Percentiles rank a stretch among this genome's conserved stretches.
Evolutionary conservation across 2,113 vertebrate genomes (phyloP).

Genomic region (Aix galericulata): DNA sequence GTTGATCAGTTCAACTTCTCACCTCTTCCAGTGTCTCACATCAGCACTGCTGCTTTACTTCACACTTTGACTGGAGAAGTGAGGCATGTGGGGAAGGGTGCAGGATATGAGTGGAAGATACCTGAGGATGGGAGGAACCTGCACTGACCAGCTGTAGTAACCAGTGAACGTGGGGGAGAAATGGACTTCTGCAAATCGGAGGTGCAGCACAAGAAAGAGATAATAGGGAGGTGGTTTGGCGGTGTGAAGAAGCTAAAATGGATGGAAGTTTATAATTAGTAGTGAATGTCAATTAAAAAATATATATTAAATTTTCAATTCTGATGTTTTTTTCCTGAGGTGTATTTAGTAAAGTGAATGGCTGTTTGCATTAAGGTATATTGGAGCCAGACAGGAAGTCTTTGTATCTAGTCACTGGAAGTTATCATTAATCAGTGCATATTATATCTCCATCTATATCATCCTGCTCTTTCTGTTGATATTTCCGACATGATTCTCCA

Average conservation of each 20-base stretch:
- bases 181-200: background rate
- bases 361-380: background rate
- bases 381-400: background rate
- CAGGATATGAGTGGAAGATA: background rate
- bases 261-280: background rate
- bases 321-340: background rate
- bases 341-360: background rate
- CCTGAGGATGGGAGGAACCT: background rate
- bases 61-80: background rate
- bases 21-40: background rate
- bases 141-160: background rate
- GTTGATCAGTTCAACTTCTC: background rate
- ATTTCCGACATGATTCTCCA: slow-evolving; percentile 1
- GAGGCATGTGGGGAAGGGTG: background rate
- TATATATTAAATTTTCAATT: background rate
- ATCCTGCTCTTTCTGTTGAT: background rate
- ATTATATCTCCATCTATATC: background rate
- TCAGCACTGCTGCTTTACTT: background rate
- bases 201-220: background rate
- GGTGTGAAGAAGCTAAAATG: background rate
- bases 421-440: background rate
- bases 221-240: background rate
- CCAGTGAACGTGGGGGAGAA: background rate
- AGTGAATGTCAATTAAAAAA: background rate
- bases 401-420: background rate